A percentile compares a stretch with the other conserved stretches of the same genome.
Conservation (phyloP, 2,888 invertebrate species). For the Notodonta dromedarius region DNA sequence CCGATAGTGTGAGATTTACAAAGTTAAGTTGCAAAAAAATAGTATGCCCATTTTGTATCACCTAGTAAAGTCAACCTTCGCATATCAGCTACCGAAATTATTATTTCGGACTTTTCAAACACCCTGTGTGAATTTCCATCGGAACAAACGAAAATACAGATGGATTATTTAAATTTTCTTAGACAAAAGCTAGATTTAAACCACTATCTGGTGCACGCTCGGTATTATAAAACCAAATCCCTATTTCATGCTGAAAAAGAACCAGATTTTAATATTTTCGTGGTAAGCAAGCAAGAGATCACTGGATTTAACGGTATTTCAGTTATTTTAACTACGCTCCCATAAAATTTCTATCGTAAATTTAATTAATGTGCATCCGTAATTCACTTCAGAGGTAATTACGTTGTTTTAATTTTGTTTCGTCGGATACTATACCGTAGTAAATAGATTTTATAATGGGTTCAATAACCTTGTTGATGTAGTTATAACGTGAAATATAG, state of each 20-base stretch:
- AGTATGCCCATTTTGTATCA: too few relatives aligned
- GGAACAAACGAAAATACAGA: too few relatives aligned
- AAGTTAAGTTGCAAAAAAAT: too few relatives aligned
- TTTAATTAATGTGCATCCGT: constrained; percentile 23
- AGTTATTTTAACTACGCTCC: neutral
- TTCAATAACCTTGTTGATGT: constrained; percentile 22
- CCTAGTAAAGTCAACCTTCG: too few relatives aligned
- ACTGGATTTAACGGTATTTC: constrained; percentile 9
- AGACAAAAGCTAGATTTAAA: constrained; percentile 8
- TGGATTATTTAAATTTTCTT: neutral
- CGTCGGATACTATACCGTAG: constrained; percentile 15
- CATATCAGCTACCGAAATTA: too few relatives aligned
- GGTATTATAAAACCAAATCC: neutral
- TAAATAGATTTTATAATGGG: constrained; percentile 26
- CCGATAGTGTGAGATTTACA: too few relatives aligned
- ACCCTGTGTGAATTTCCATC: too few relatives aligned
- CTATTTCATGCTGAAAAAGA: neutral
- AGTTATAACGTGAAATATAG: constrained; percentile 11
- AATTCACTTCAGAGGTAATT: constrained; percentile 29
- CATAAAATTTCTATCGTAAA: constrained; percentile 17
- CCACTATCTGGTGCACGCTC: constrained; percentile 4
- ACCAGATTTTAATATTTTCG: neutral
- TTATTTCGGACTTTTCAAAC: too few relatives aligned
- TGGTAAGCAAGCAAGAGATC: neutral
- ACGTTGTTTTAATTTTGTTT: constrained; percentile 24